Conservation (phyloP, 2,888 invertebrate species). For the Eupithecia subumbrata region DNA sequence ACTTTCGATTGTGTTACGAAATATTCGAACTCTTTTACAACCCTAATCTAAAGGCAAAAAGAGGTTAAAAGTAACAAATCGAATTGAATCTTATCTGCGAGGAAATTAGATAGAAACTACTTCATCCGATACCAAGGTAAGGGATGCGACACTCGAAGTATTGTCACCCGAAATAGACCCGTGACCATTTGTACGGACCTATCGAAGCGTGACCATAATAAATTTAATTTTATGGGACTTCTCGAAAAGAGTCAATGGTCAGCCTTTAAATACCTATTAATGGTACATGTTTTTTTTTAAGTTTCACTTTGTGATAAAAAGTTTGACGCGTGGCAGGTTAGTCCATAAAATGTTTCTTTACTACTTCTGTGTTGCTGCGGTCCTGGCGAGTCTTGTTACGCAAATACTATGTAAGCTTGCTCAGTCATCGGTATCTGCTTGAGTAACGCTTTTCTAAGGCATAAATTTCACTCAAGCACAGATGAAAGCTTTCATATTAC, state of each 20-base stretch:
- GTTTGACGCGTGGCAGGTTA: constrained; percentile 22
- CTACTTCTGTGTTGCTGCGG: background rate
- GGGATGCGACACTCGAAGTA: constrained; percentile 48
- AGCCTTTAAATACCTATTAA: constrained; percentile 54
- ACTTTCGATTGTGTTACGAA: constrained; percentile 9
- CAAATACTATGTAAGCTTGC: background rate
- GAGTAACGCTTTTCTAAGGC: too few species aligned
- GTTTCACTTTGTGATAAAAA: constrained; percentile 11
- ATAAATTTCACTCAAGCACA: too few species aligned
- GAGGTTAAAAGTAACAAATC: background rate
- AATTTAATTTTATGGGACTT: constrained; percentile 75
- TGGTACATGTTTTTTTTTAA: constrained; percentile 52
- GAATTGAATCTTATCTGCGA: background rate
- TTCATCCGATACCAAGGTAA: constrained; percentile 27
- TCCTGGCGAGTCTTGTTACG: background rate
- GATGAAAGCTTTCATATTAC: too few species aligned
- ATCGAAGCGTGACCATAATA: constrained; percentile 72
- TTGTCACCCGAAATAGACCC: constrained; percentile 51
- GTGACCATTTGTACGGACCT: constrained; percentile 59
- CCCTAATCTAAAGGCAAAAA: constrained; percentile 17
- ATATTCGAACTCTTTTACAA: constrained; percentile 24
- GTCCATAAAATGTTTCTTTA: background rate
- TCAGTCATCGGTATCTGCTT: too few species aligned
- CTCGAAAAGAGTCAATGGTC: constrained; percentile 62
- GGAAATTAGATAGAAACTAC: background rate